Percentiles rank a stretch among this genome's conserved stretches.
These are phyloP conservation scores for Caenorhabditis sp. DNA, from an alignment of 2,888 invertebrate species.

Conservation along the genomic window DNA sequence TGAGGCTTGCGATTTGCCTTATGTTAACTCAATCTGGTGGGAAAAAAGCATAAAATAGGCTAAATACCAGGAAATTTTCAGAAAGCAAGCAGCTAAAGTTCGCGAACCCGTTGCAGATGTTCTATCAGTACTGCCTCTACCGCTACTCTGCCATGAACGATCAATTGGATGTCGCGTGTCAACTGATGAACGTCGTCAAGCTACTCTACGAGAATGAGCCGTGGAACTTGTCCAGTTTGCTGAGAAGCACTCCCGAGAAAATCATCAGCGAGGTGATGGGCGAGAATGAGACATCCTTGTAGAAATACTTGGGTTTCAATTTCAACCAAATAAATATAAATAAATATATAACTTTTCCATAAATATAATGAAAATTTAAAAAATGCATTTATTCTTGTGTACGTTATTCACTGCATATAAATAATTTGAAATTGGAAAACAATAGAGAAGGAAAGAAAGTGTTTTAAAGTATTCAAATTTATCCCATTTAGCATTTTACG, in stretches of 20 bases:
- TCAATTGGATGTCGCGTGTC: slow-evolving; percentile 1
- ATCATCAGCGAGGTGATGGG: slow-evolving; percentile 23
- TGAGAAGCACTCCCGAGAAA: slow-evolving; percentile 13
- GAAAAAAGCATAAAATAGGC: not conserved
- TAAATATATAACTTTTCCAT: too few relatives aligned
- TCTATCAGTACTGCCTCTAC: slow-evolving; percentile 70
- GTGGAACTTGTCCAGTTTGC: slow-evolving; percentile 33
- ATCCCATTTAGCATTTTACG: slow-evolving; percentile 3
- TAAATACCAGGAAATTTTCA: slow-evolving; percentile 18
- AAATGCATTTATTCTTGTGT: slow-evolving; percentile 32
- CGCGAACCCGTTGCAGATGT: slow-evolving; percentile 47
- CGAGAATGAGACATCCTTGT: not conserved
- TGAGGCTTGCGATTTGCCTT: slow-evolving; percentile 69
- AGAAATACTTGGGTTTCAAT: not conserved
- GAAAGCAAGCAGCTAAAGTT: slow-evolving; percentile 44
- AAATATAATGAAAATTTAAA: slow-evolving; percentile 2
- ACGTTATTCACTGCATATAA: not conserved
- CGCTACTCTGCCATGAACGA: slow-evolving; percentile 61
- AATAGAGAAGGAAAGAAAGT: not conserved
- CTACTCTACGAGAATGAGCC: slow-evolving; percentile 22
- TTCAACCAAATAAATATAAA: slow-evolving; percentile 7
- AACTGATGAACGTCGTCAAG: slow-evolving; percentile 12
- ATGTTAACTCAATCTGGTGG: slow-evolving; percentile 66
- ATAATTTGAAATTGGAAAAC: not conserved
- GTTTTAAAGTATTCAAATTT: slow-evolving; percentile 8